phyloP scores from a whole-genome alignment of 2,888 invertebrate species.

The Cryptocheilus praepositus region DNA sequence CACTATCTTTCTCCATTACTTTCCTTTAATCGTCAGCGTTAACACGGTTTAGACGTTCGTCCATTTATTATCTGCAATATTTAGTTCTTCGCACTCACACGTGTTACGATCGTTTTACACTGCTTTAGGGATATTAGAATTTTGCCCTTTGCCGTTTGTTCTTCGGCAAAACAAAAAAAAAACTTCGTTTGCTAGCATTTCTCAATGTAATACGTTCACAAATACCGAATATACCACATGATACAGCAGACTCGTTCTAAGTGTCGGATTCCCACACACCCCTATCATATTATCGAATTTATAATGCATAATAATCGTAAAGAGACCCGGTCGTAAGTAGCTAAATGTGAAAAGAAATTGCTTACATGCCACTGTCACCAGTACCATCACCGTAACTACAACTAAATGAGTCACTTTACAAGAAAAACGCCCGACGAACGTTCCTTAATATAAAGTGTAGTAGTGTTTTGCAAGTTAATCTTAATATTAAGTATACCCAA shows the following conservation, averaged over 20 bases:
- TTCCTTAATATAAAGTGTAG: not conserved
- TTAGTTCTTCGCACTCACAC: too few species aligned
- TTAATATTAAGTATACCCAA: constrained; percentile 16
- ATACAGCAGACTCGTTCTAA: constrained; percentile 31
- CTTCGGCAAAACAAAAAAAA: too few species aligned
- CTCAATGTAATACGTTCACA: too few species aligned
- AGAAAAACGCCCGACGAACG: not conserved
- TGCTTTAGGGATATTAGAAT: too few species aligned
- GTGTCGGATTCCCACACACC: constrained; percentile 41
- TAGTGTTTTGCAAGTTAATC: constrained; percentile 37
- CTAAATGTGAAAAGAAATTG: constrained; percentile 36
- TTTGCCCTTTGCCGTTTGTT: too few species aligned
- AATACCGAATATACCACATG: too few species aligned
- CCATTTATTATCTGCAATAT: too few species aligned
- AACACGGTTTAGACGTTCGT: too few species aligned
- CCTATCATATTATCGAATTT: constrained; percentile 20
- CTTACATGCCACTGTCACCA: constrained; percentile 68
- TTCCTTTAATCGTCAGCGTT: too few species aligned
- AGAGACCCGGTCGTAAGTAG: constrained; percentile 43
- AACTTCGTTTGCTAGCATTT: too few species aligned
- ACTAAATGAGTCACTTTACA: constrained; percentile 10
- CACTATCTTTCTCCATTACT: too few species aligned
- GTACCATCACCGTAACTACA: constrained; percentile 64
- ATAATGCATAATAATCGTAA: constrained; percentile 27
- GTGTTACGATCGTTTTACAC: too few species aligned